phyloP scores from a whole-genome alignment of 2,797 vertebrate species.

The Oryzias sinensis region DNA sequence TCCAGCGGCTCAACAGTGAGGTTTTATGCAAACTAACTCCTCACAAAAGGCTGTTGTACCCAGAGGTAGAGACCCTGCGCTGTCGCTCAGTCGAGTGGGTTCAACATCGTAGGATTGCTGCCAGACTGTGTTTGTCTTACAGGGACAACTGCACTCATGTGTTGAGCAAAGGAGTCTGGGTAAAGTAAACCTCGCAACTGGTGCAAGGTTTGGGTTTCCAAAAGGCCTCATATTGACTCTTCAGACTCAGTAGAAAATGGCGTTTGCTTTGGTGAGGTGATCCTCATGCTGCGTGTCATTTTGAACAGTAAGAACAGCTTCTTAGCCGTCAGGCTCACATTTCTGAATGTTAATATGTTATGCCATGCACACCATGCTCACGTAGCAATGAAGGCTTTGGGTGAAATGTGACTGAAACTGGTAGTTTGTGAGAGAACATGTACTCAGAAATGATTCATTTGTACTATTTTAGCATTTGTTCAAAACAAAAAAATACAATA shows the following conservation, averaged over 20 bases:
- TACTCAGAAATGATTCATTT: no score
- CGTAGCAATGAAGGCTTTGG: no score
- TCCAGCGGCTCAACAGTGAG: slow-evolving; percentile 16
- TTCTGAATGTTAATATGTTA: slow-evolving; percentile 21
- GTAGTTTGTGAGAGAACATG: no score
- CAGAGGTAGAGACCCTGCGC: background rate
- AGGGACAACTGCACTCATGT: slow-evolving; percentile 13
- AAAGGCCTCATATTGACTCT: slow-evolving; percentile 25
- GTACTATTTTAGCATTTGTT: no score
- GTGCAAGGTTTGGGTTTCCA: slow-evolving; percentile 18
- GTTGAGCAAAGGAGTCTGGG: slow-evolving; percentile 8
- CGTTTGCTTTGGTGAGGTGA: slow-evolving; percentile 28
- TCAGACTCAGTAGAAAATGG: slow-evolving; percentile 18
- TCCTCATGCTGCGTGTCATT: slow-evolving; percentile 38
- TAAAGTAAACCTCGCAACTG: slow-evolving; percentile 28
- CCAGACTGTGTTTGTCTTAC: slow-evolving; percentile 11
- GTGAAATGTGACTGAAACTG: no score
- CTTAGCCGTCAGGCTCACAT: slow-evolving; percentile 16
- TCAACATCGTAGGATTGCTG: slow-evolving; percentile 1
- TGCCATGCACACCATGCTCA: no score
- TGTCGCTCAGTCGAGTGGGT: slow-evolving; percentile 1
- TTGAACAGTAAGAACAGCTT: slow-evolving; percentile 27
- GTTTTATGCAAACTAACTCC: slow-evolving; percentile 35
- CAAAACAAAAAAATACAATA: no score
- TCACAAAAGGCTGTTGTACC: slow-evolving; percentile 13